phyloP scores from a whole-genome alignment of 1,140 invertebrate species.

The Drosophila arizonae region DNA sequence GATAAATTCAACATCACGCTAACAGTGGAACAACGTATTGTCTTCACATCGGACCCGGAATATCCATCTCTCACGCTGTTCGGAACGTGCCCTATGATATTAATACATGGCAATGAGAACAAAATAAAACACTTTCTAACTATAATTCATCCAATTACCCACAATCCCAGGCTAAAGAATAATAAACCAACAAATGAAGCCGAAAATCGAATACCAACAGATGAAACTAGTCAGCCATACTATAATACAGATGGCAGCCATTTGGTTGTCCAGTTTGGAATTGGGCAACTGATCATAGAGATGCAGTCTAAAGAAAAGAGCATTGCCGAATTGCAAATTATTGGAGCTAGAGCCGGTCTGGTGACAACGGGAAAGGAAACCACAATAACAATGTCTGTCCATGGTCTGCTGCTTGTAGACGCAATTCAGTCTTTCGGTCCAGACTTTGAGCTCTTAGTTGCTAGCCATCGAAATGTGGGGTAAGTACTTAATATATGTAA shows the following conservation, averaged over 20 bases:
- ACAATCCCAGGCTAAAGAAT: slow-evolving; percentile 49
- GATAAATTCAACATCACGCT: slow-evolving; percentile 96
- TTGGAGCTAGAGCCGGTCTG: slow-evolving; percentile 91
- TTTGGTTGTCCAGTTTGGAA: slow-evolving; percentile 92
- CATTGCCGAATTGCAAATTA: slow-evolving; percentile 95
- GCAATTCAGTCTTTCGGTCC: slow-evolving; percentile 96
- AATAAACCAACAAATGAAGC: slow-evolving; percentile 83
- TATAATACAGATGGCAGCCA: slow-evolving; percentile 84
- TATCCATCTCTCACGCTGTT: slow-evolving; percentile 92
- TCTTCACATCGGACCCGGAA: slow-evolving; percentile 92
- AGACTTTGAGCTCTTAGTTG: slow-evolving; percentile 96
- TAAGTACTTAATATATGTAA: slow-evolving; percentile 74
- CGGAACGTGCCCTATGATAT: slow-evolving; percentile 92
- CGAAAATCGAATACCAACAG: slow-evolving; percentile 32
- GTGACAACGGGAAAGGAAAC: slow-evolving; percentile 88
- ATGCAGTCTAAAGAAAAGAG: slow-evolving; percentile 92
- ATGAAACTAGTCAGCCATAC: slow-evolving; percentile 44
- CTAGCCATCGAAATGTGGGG: slow-evolving; percentile 96
- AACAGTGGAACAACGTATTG: slow-evolving; percentile 90
- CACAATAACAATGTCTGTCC: slow-evolving; percentile 92
- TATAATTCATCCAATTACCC: slow-evolving; percentile 83
- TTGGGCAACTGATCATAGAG: slow-evolving; percentile 94
- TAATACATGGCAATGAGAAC: slow-evolving; percentile 94
- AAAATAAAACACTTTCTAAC: slow-evolving; percentile 88
- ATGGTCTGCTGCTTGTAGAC: slow-evolving; percentile 95